phyloP scores from a whole-genome alignment of 2,113 vertebrate species.

The Psittacula cyanocephala region DNA sequence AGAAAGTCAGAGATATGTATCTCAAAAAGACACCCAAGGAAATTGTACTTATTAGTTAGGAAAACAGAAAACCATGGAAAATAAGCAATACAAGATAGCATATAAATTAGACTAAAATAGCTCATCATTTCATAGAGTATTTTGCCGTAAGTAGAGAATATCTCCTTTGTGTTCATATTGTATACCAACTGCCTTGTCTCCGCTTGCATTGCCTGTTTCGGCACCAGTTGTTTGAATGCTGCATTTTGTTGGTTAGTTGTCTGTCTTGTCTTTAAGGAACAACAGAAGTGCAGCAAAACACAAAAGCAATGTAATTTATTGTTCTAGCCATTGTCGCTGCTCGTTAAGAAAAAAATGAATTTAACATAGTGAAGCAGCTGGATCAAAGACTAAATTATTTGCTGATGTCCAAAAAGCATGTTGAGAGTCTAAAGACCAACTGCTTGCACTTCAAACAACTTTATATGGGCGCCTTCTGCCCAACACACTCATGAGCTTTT shows the following conservation, averaged over 20 bases:
- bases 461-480: background rate
- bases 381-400: background rate
- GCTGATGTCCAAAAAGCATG: background rate
- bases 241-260: background rate
- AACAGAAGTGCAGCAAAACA: background rate
- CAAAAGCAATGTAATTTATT: background rate
- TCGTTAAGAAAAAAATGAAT: background rate
- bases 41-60: constrained; percentile 6
- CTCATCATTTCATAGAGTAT: background rate
- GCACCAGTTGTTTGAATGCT: background rate
- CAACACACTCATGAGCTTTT: background rate
- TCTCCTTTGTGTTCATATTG: background rate
- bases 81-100: background rate
- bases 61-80: background rate
- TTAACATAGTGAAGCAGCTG: background rate
- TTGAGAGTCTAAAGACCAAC: background rate
- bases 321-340: background rate
- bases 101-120: background rate
- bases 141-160: background rate
- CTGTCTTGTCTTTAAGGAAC: background rate
- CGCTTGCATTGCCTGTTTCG: background rate
- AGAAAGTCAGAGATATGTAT: background rate
- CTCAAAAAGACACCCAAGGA: constrained; percentile 6
- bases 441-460: background rate
- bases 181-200: rapidly evolving